phyloP scores from a whole-genome alignment of 2,888 invertebrate genomes.

The Koerneria pararmatus region DNA sequence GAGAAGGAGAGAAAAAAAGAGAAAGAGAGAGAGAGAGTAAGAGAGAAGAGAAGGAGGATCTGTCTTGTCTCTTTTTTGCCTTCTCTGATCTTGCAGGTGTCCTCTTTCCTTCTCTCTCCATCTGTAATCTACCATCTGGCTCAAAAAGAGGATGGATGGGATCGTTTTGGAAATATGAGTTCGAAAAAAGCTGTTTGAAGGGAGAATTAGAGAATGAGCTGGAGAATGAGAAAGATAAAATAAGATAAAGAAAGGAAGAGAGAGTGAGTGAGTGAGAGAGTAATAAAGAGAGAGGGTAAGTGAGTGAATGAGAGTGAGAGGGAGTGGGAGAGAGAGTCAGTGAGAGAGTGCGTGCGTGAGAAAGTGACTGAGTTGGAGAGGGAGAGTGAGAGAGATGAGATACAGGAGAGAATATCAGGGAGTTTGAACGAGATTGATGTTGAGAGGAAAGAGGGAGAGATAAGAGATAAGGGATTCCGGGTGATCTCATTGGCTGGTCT shows the following conservation, averaged over 20 bases:
- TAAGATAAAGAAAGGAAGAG: background rate
- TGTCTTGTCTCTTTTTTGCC: no score
- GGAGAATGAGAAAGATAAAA: background rate
- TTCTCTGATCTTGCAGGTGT: no score
- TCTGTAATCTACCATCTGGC: no score
- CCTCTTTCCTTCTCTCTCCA: no score
- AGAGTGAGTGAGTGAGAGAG: background rate
- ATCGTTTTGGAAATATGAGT: no score
- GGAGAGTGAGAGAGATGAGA: background rate
- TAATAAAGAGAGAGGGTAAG: slow-evolving; percentile 14
- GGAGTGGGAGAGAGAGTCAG: background rate
- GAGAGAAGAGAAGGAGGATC: no score
- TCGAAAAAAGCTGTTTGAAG: no score
- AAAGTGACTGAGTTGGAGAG: no score
- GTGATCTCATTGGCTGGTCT: slow-evolving; percentile 7
- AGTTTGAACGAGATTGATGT: background rate
- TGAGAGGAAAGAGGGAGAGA: background rate
- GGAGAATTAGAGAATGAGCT: no score
- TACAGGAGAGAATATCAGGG: background rate
- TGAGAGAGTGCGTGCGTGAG: background rate
- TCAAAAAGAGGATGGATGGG: no score
- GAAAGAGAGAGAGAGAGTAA: background rate
- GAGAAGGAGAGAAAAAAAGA: background rate
- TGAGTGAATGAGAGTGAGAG: background rate
- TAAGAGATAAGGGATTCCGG: background rate